Base-by-base conservation (phyloP, 2,113 vertebrate species). In the Menura novaehollandiae region DNA sequence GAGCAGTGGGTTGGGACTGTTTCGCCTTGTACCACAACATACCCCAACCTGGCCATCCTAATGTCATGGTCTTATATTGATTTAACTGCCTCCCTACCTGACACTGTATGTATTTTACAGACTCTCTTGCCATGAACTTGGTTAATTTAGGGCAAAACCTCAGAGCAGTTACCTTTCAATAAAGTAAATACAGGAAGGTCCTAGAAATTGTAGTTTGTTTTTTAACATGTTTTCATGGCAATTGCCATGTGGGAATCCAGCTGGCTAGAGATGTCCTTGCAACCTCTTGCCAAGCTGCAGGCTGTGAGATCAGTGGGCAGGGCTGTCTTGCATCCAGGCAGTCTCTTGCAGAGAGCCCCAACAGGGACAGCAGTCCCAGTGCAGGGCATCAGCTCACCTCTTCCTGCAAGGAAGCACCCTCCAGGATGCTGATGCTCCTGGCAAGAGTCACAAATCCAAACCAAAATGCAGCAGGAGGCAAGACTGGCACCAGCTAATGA, bases 331-430 rank as follows among this genome's bases (percentile, higher is more conserved):
- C 32, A 33, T 71, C 35, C 44, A 52, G 60, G 35, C 18, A 77
- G 22, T 10, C 21, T 9, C 39, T 62, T 69, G 49, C 15, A 53
- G 14, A 78, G 21, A 81, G 4, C 7, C 6, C 18, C 52, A 33
- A 19, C 0, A 2, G 33, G 13, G 19, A 46, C 39, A 47, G 39
- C 19, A 59, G 35, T 12, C 2, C 1, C 0, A 1, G 53, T 5
- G 2, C 10, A 82, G 22, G 28, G 23, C 55, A 33, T 39, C 28
- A 10, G 43, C 43, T 81, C 19, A 21, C 10, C 17, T 43, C n/a
- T 35, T 74, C 37, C 58, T 21, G 24, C 53, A 82, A 21, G 23
- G 11, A 39, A 63, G 35, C 17, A 59, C 13, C 8, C 21, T 64
- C 27, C n/a, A 41, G 58, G 26, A 35, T 64, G 44, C 39, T 82